Evolutionary conservation across 2,113 vertebrate genomes (phyloP).

Genomic region (Bos javanicus): DNA sequence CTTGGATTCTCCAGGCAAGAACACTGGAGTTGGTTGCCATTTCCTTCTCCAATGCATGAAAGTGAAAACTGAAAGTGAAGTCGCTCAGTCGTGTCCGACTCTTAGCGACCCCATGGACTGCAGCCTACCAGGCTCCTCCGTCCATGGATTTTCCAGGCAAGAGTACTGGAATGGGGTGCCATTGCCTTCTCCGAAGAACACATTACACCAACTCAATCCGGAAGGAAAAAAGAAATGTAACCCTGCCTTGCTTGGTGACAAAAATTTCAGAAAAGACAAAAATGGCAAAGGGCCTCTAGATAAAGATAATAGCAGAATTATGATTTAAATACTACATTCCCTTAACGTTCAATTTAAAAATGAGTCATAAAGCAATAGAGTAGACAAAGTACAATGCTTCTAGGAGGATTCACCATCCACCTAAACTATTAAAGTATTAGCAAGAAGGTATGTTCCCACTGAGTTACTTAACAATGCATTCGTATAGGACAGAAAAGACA

Average conservation of each 20-base stretch:
- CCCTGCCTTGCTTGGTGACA: background rate
- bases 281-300: background rate
- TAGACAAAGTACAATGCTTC: background rate
- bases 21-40: too few species aligned
- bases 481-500: background rate
- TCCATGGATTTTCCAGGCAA: too few species aligned
- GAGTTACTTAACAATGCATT: background rate
- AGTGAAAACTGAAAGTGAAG: too few species aligned
- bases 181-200: background rate
- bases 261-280: background rate
- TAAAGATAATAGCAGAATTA: background rate
- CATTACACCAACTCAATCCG: background rate
- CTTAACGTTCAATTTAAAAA: background rate
- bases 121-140: too few species aligned
- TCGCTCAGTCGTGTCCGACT: too few species aligned
- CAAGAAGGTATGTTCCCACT: background rate
- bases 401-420: background rate
- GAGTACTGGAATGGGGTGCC: too few species aligned
- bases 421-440: background rate
- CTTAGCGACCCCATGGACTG: too few species aligned
- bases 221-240: background rate
- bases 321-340: background rate
- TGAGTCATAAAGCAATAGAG: background rate
- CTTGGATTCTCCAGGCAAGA: too few species aligned
- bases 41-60: too few species aligned